Base-by-base conservation (phyloP, 1,140 invertebrate genomes). In the Zaprionus ornatus region DNA sequence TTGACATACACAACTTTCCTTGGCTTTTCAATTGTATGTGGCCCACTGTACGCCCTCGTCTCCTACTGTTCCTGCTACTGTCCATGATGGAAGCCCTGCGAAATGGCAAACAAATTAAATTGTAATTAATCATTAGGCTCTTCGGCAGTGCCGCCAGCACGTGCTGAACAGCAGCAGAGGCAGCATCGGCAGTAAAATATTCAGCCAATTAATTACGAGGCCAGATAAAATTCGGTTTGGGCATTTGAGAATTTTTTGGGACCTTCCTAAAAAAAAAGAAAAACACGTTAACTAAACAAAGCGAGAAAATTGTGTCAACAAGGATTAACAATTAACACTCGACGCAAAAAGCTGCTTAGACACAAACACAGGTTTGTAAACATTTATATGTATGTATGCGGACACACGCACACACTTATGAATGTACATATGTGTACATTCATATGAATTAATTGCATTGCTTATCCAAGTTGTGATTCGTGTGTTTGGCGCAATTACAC, bases 81-180 rank as follows among this genome's bases (percentile, higher is more conserved):
- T 21, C 17, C n/a, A 42, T 42, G 45, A 48, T 48, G 45, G 21
- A 66, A 66, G 62, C 63, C 60, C 52, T 61, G 42, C 40, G 55
- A 76, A 90, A 90, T 88, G 78, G 68, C 74, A 84, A 80, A 90
- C 80, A 90, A 90, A 90, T 88, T 90, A 88, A 90, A 88, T 88
- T 88, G 84, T 84, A 88, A 88, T 88, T 88, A 88, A 90, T 88
- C 85, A 88, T 88, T 81, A 74, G 77, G 77, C 79, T 66, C 65
- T 77, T 50, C 25, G 56, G 52, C 35, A 71, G 23, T 6, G 32
- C 27, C 32, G 52, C 35, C 73, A 72, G 64, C 77, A 87, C 83
- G 83, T 87, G 83, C 80, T 72, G 84, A 69, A 62, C 76, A 56
- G 9, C 21, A 12, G 7, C 37, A 17, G 35, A 29, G 15, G 52